Evolutionary conservation across 2,888 invertebrate genomes (phyloP).

Genomic region (Nemotelus pantherinus): DNA sequence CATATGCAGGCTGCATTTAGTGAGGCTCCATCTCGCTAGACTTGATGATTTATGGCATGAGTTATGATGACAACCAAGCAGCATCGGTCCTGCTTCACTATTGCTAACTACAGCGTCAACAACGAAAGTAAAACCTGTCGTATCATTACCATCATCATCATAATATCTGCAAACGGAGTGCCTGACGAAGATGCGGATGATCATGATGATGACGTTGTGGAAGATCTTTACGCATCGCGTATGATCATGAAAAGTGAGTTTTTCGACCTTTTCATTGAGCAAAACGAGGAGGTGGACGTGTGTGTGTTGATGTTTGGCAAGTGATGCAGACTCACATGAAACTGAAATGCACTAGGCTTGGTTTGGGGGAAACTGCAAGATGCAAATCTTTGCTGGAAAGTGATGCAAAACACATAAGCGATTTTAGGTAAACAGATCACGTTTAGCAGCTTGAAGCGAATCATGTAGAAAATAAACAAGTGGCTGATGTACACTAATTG

Average conservation of each 20-base stretch:
- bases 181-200: no score
- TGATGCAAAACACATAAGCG: conserved; percentile 5
- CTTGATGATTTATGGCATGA: conserved; percentile 40
- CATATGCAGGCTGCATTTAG: conserved; percentile 1
- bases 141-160: conserved; percentile 36
- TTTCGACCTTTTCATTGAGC: conserved; percentile 34
- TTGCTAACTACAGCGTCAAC: conserved; percentile 36
- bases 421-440: conserved; percentile 8
- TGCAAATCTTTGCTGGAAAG: not conserved
- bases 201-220: not conserved
- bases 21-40: conserved; percentile 11
- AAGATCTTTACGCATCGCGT: conserved; percentile 33
- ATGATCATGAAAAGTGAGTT: conserved; percentile 38
- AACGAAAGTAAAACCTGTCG: conserved; percentile 44
- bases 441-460: not conserved
- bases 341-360: no score
- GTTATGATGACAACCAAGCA: conserved; percentile 39
- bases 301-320: not conserved
- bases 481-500: conserved; percentile 1
- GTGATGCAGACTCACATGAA: not conserved
- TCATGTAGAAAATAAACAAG: not conserved
- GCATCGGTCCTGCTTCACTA: not conserved
- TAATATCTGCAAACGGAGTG: conserved; percentile 9
- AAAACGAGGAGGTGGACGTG: not conserved
- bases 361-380: not conserved